Conservation (phyloP, 2,113 vertebrate genomes). For the Mustela nigripes region DNA sequence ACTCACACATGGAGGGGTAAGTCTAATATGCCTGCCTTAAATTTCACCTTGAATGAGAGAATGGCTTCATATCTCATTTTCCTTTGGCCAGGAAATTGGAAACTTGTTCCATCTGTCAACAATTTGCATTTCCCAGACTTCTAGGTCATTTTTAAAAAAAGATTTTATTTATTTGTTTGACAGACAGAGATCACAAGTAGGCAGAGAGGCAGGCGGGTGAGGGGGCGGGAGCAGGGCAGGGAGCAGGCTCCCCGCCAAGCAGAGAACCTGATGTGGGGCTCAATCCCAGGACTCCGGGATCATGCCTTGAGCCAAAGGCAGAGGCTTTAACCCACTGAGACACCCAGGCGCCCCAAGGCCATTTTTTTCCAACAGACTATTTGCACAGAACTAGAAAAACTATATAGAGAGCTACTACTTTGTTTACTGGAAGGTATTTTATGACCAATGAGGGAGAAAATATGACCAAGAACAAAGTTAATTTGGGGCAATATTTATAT, state of each 20-base stretch:
- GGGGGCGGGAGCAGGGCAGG: no score
- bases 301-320: no score
- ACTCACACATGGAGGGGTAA: neutral
- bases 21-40: neutral
- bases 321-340: no score
- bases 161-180: no score
- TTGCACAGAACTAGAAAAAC: neutral
- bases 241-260: no score
- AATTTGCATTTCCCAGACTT: neutral
- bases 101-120: neutral
- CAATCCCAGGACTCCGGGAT: no score
- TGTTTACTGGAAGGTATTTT: constrained; percentile 29
- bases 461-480: neutral
- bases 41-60: neutral
- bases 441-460: neutral
- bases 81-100: neutral
- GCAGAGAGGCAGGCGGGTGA: no score
- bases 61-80: neutral
- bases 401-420: neutral
- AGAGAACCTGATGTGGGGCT: no score
- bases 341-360: neutral
- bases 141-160: neutral
- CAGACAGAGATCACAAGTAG: no score
- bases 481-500: constrained; percentile 14
- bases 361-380: neutral